A percentile compares a stretch with the other conserved stretches of the same genome.
These are phyloP conservation scores for Bombus superbus DNA, from an alignment of 1,140 invertebrate species.

Conservation along the genomic window DNA sequence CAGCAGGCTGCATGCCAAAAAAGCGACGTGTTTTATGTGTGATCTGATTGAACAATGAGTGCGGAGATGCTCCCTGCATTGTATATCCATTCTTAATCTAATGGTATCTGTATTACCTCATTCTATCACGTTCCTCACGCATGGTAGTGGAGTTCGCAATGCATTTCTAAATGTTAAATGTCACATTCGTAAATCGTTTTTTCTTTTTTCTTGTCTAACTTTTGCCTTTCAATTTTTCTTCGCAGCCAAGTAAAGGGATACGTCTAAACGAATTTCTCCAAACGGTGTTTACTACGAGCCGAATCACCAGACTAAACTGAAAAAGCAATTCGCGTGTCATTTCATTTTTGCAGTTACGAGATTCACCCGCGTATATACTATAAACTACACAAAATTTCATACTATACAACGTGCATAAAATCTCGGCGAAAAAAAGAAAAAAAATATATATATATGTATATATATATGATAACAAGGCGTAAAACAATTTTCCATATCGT, in stretches of 20 bases:
- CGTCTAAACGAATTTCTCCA: constrained; percentile 7
- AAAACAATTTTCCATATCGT: constrained; percentile 45
- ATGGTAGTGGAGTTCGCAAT: neutral
- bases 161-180: no score
- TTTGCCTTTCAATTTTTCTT: neutral
- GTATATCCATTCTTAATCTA: neutral
- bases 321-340: neutral
- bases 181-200: neutral
- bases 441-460: constrained; percentile 20
- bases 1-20: neutral
- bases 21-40: neutral
- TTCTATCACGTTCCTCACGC: constrained; percentile 5
- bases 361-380: constrained; percentile 1
- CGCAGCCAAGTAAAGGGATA: neutral
- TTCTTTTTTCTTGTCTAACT: neutral
- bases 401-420: constrained; percentile 52
- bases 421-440: constrained; percentile 36
- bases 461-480: constrained; percentile 43
- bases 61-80: neutral
- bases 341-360: neutral
- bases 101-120: neutral
- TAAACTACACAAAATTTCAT: constrained; percentile 39
- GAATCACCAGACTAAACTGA: neutral
- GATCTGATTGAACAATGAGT: neutral
- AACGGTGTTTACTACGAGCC: neutral